These are phyloP conservation scores for Prionailurus viverrinus DNA, from an alignment of 2,113 vertebrate genomes.

Conservation along the genomic window DNA sequence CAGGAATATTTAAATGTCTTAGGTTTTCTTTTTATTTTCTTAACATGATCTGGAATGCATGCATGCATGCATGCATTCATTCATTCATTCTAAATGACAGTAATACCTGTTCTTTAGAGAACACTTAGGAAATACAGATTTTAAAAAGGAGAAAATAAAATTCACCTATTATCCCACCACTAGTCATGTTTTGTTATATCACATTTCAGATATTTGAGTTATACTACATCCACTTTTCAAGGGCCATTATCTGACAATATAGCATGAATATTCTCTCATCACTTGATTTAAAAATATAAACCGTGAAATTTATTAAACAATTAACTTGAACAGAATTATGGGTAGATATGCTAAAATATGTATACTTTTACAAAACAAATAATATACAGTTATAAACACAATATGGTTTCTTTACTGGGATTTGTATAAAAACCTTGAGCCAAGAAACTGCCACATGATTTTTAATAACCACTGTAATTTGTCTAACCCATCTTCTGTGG, in stretches of 20 bases:
- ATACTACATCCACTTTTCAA: neutral
- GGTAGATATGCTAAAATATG: neutral
- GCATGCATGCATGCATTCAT: neutral
- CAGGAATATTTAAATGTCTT: slow-evolving; percentile 13
- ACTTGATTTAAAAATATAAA: neutral
- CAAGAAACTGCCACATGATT: neutral
- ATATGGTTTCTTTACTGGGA: too few relatives aligned
- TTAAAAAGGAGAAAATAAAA: slow-evolving; percentile 22
- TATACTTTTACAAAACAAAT: neutral
- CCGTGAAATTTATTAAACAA: neutral
- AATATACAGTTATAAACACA: neutral
- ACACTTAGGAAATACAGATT: neutral
- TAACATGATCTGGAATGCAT: neutral
- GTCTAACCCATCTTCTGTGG: neutral
- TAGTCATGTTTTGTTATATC: neutral
- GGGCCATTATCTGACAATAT: neutral
- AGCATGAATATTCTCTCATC: neutral
- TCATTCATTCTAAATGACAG: neutral
- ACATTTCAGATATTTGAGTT: slow-evolving; percentile 18
- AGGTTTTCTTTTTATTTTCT: slow-evolving; percentile 52
- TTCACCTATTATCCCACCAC: neutral
- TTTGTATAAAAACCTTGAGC: too few relatives aligned
- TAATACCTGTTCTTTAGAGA: neutral
- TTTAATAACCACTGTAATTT: slow-evolving; percentile 9
- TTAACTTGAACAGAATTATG: slow-evolving; percentile 28